Evolutionary conservation across 2,888 invertebrate species (phyloP).

Genomic region (Gymnocheta viridis): DNA sequence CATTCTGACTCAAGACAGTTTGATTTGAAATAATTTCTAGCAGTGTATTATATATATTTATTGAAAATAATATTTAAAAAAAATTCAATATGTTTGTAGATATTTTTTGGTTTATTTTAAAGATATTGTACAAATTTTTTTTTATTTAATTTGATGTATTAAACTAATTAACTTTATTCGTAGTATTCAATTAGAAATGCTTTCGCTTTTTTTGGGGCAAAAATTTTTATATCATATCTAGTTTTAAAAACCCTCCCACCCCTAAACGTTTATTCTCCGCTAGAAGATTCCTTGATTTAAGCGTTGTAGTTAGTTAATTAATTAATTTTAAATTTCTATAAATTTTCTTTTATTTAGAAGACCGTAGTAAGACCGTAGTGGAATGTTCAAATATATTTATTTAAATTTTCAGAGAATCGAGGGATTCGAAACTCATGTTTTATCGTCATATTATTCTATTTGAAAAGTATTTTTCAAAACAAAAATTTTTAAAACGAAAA

Average conservation of each 20-base stretch:
- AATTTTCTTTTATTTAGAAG: background rate
- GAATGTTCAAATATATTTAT: too few species aligned
- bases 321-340: background rate
- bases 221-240: conserved; percentile 38
- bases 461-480: too few species aligned
- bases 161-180: background rate
- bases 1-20: conserved; percentile 1
- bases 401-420: too few species aligned
- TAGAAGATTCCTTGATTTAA: background rate
- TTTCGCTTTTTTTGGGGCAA: conserved; percentile 57
- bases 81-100: conserved; percentile 41
- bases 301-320: background rate
- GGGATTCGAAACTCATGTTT: too few species aligned
- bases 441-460: too few species aligned
- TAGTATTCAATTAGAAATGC: conserved; percentile 42
- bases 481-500: too few species aligned
- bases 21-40: conserved; percentile 17
- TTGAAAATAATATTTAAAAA: conserved; percentile 7
- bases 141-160: conserved; percentile 38
- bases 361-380: too few species aligned
- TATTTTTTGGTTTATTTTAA: conserved; percentile 15
- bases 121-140: conserved; percentile 58
- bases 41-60: conserved; percentile 60
- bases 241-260: conserved; percentile 22
- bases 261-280: background rate